Conservation (phyloP, 92 coral and sea anemone species). For the Pocillopora meandrina region DNA sequence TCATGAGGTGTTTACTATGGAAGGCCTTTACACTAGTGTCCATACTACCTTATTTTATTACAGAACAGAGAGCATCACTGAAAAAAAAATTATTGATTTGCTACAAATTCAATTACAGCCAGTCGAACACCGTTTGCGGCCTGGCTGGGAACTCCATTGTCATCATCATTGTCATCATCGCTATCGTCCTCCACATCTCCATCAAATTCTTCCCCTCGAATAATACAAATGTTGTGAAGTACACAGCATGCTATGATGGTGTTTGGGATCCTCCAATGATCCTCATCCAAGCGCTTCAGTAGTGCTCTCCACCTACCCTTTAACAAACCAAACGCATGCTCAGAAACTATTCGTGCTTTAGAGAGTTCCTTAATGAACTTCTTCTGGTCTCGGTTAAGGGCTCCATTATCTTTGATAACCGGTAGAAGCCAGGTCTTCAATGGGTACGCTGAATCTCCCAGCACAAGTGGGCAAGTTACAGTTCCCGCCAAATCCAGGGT, state of each 20-base stretch:
- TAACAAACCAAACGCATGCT: constrained; percentile 53
- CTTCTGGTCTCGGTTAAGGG: constrained; percentile 55
- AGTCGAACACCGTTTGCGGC: constrained; percentile 25
- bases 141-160: background rate
- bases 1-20: too few relatives aligned
- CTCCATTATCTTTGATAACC: constrained; percentile 53
- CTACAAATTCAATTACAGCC: constrained; percentile 36
- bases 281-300: constrained; percentile 50
- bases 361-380: constrained; percentile 57
- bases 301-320: constrained; percentile 64
- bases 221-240: constrained; percentile 68
- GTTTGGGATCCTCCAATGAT: constrained; percentile 32
- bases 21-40: too few relatives aligned
- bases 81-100: constrained; percentile 38
- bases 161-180: constrained; percentile 30
- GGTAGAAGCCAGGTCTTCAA: constrained; percentile 58
- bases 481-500: constrained; percentile 28
- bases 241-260: constrained; percentile 49
- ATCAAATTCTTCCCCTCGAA: constrained; percentile 44
- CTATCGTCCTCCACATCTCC: constrained; percentile 25
- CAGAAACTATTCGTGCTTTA: constrained; percentile 45
- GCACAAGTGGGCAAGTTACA: constrained; percentile 35
- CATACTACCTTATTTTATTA: background rate
- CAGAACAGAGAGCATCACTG: constrained; percentile 19
- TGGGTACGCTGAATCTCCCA: constrained; percentile 63